These are phyloP conservation scores for Bubo bubo DNA, from an alignment of 2,113 vertebrate genomes.

Conservation along the genomic window DNA sequence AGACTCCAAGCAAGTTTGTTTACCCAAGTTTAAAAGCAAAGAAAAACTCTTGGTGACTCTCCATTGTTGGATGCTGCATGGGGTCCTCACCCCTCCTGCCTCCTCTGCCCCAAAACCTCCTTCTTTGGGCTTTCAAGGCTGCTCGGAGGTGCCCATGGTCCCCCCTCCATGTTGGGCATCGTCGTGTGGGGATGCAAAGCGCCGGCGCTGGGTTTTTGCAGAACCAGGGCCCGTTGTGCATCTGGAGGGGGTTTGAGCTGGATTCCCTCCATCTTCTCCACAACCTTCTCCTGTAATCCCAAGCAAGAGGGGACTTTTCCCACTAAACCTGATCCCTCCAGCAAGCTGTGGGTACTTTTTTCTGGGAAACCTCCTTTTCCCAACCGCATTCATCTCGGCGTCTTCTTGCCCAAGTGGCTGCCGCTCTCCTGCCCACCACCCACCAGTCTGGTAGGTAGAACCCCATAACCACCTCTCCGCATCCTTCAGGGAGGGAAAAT, in stretches of 20 bases:
- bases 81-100: not conserved
- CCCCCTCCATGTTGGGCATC: rapidly evolving
- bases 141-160: rapidly evolving
- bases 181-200: rapidly evolving
- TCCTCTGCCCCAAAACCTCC: not conserved
- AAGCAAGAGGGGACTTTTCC: not conserved
- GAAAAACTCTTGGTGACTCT: not conserved
- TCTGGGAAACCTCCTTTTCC: not conserved
- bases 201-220: rapidly evolving
- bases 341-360: not conserved
- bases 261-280: not conserved
- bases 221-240: rapidly evolving
- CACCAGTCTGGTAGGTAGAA: not conserved
- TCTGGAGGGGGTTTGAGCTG: not conserved
- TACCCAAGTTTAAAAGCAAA: not conserved
- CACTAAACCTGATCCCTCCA: not conserved
- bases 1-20: constrained; percentile 9
- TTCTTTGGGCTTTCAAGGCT: not conserved
- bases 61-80: rapidly evolving
- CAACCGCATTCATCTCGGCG: not conserved
- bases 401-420: not conserved
- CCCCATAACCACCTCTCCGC: not conserved
- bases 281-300: not conserved
- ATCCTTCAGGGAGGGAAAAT: not conserved
- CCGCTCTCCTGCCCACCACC: not conserved